A percentile compares a stretch with the other conserved stretches of the same genome.
These are phyloP conservation scores for Ameiurus melas DNA, from an alignment of 2,113 vertebrate species.

Conservation along the genomic window DNA sequence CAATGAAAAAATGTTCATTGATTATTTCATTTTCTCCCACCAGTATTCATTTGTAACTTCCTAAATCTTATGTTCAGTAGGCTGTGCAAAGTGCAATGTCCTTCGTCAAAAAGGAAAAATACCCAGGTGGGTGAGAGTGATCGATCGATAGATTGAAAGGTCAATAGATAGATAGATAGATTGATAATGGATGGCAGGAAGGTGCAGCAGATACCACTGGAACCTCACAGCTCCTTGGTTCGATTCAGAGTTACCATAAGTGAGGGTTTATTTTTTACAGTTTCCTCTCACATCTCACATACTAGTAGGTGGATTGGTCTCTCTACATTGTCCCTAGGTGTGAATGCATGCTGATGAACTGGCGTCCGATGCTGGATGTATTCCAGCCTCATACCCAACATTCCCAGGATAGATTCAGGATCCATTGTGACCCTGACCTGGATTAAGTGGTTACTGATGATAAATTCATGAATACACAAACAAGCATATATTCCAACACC, in stretches of 20 bases:
- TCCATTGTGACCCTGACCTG: neutral
- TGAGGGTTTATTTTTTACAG: neutral
- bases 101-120: neutral
- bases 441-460: neutral
- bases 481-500: neutral
- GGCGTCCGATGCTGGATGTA: neutral
- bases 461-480: neutral
- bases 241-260: neutral
- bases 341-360: neutral
- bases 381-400: neutral
- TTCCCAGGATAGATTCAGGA: neutral
- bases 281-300: neutral
- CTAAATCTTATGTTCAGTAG: neutral
- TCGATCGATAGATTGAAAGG: neutral
- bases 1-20: neutral
- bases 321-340: neutral
- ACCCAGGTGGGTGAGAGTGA: neutral
- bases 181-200: neutral
- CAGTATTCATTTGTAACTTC: neutral
- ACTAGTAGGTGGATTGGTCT: neutral
- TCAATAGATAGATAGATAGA: neutral
- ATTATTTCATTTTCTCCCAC: too few species aligned
- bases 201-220: neutral
- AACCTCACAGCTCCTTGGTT: neutral
- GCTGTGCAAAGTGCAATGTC: neutral